These are phyloP conservation scores for Orchesella flavescens DNA, from an alignment of 2,888 invertebrate species.

Conservation along the genomic window DNA sequence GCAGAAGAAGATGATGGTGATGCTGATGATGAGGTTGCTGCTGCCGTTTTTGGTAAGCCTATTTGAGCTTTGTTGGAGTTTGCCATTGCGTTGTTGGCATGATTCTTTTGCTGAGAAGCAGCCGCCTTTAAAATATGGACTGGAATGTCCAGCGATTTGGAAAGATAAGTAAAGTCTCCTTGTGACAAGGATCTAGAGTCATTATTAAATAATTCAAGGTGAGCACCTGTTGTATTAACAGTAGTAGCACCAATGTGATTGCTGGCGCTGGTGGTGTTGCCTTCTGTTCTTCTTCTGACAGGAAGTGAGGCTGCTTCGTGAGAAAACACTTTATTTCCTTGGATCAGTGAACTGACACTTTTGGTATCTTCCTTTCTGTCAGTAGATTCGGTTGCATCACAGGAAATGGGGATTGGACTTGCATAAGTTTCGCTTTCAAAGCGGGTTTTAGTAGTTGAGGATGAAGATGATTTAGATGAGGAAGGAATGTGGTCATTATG, in stretches of 20 bases:
- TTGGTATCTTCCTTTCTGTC: not conserved
- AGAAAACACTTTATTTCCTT: conserved; percentile 51
- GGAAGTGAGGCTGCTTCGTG: conserved; percentile 63
- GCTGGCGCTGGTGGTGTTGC: not conserved
- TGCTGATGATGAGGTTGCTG: too few relatives aligned
- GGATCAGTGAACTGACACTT: conserved; percentile 33
- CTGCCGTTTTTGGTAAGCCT: not conserved
- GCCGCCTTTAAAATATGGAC: conserved; percentile 51
- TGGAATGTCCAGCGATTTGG: conserved; percentile 57
- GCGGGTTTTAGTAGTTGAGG: not conserved
- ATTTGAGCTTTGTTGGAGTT: not conserved
- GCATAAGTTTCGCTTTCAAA: conserved; percentile 48
- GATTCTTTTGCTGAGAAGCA: conserved; percentile 23
- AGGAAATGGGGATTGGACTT: conserved; percentile 26
- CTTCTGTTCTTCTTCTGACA: conserved; percentile 28
- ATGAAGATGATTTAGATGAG: conserved; percentile 17
- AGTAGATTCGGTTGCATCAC: conserved; percentile 10
- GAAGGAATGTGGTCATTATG: conserved; percentile 44
- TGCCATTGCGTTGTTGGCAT: not conserved
- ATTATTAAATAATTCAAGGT: conserved; percentile 11
- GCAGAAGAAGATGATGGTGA: too few relatives aligned
- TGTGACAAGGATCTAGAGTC: conserved; percentile 10
- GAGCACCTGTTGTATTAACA: conserved; percentile 19
- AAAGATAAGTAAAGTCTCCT: conserved; percentile 38
- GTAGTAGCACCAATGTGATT: not conserved